These are phyloP conservation scores for Clostera curtula DNA, from an alignment of 2,888 invertebrate genomes.

Conservation along the genomic window DNA sequence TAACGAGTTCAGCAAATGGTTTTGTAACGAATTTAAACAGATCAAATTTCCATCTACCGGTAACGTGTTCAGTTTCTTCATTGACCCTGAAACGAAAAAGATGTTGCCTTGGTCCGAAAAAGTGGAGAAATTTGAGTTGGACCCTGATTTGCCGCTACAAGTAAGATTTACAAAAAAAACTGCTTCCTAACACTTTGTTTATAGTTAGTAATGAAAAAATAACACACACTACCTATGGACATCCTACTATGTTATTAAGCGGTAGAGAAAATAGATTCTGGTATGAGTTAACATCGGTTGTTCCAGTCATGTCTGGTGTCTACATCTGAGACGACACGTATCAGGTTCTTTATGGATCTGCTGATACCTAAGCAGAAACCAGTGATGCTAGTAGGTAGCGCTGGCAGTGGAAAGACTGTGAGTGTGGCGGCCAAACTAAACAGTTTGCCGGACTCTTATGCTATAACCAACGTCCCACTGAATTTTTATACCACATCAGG, in stretches of 20 bases:
- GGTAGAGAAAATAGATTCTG: too few relatives aligned
- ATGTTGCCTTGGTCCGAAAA: conserved; percentile 91
- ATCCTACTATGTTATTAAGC: too few relatives aligned
- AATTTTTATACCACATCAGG: conserved; percentile 96
- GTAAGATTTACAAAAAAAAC: conserved; percentile 45
- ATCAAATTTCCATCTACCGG: conserved; percentile 90
- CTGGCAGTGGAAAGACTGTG: conserved; percentile 96
- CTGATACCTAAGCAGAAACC: conserved; percentile 86
- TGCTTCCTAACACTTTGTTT: too few relatives aligned
- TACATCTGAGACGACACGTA: conserved; percentile 91
- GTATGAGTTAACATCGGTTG: too few relatives aligned
- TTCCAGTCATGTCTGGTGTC: conserved; percentile 86
- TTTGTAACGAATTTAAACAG: conserved; percentile 91
- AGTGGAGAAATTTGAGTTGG: conserved; percentile 85
- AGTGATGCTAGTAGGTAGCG: conserved; percentile 92
- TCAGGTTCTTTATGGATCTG: conserved; percentile 91
- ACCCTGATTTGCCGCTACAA: conserved; percentile 91
- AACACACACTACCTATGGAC: too few relatives aligned
- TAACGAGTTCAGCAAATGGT: conserved; percentile 97
- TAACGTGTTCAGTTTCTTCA: conserved; percentile 91
- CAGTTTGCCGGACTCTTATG: conserved; percentile 82
- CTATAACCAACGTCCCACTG: conserved; percentile 91
- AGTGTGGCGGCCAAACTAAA: conserved; percentile 88
- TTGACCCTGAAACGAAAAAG: conserved; percentile 89
- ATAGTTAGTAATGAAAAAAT: too few relatives aligned